Evolutionary conservation across 2,888 invertebrate genomes (phyloP), one percentile per base, ranked within the genome.

Genomic region (Ernsta delagoae): DNA sequence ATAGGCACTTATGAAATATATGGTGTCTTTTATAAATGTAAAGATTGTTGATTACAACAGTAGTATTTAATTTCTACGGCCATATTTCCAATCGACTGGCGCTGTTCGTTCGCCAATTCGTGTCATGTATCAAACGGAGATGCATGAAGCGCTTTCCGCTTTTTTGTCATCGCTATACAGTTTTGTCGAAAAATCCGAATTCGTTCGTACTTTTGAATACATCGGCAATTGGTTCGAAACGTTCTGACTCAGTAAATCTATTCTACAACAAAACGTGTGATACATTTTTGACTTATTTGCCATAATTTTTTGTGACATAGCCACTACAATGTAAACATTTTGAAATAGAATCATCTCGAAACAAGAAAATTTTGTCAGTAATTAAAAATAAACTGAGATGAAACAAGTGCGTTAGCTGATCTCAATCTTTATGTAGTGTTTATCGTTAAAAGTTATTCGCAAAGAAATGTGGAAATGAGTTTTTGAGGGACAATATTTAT

Each of bases 401-500:
- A 7, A 34, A 34, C 31, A 54, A 60, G 39, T 16, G 8, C 50
- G 24, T 24, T 24, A 24, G 24, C 24, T 31, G 12, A 59, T 54
- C 53, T 39, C 61, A 62, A 67, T 65, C 59, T 68, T 43, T 57
- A 68, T 48, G 12, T 12, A 50, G 56, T 5, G 50, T 60, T 16
- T 65, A 65, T 54, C 59, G 43, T 61, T 65, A 59, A 65, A 65
- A 72, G 64, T 70, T 70, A 70, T 50, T 50, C 71, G 65, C 65
- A 56, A 71, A 50, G 48, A 50, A 50, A 57, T 34, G 57, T 57
- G 5, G 62, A 62, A 57, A 62, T 57, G 68, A 62, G 62, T 60
- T 61, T 56, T 60, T 24, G 36, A 56, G 50, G 8, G 39, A 57
- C 68, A 68, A 62, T 68, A 39, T 50, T 50, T 82, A 81, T 82